phyloP scores from a whole-genome alignment of 2,113 vertebrate species.

The Strix uralensis region DNA sequence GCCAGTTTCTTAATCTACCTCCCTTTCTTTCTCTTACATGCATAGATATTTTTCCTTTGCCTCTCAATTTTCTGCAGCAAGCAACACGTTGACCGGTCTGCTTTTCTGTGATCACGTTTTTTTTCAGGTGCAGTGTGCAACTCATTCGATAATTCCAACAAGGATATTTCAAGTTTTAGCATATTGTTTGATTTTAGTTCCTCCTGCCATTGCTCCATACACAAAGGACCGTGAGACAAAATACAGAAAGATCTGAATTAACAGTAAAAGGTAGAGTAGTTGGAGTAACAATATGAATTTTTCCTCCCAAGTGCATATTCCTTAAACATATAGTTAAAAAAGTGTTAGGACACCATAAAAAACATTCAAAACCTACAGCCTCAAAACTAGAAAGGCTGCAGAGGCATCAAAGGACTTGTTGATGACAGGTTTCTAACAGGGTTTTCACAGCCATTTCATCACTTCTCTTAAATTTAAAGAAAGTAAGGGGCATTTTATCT shows the following conservation, averaged over 20 bases:
- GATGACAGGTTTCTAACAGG: background rate
- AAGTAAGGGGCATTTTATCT: background rate
- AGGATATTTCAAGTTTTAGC: background rate
- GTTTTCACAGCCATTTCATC: background rate
- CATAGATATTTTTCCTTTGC: background rate
- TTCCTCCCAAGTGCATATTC: background rate
- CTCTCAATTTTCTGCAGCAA: background rate
- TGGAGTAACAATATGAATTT: background rate
- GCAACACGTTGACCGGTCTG: background rate
- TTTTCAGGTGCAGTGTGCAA: background rate
- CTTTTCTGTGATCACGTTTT: background rate
- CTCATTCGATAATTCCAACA: background rate
- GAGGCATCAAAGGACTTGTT: background rate
- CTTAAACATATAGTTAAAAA: background rate
- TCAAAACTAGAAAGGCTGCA: background rate
- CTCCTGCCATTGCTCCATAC: background rate
- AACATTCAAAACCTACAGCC: background rate
- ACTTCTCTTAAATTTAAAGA: background rate
- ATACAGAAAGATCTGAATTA: background rate
- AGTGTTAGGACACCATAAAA: background rate
- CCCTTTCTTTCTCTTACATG: background rate
- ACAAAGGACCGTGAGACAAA: background rate
- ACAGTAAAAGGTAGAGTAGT: background rate
- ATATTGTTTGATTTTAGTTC: background rate
- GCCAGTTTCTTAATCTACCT: constrained; percentile 22